These are phyloP conservation scores for Oenanthe melanoleuca DNA, from an alignment of 2,113 vertebrate species.

Conservation along the genomic window DNA sequence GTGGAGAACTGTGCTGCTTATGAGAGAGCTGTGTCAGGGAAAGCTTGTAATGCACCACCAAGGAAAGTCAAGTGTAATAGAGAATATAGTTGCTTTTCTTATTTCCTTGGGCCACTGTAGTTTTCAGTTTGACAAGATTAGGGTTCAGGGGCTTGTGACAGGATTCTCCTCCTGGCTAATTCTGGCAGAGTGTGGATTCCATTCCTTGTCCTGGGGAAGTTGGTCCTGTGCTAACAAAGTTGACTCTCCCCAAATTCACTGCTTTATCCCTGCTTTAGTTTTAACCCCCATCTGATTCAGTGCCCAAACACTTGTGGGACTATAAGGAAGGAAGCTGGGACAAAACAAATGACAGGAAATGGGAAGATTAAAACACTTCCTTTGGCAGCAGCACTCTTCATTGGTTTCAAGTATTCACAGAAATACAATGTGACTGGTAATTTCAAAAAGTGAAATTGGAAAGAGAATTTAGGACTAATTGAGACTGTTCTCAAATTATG, in stretches of 20 bases:
- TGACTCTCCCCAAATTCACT: not conserved
- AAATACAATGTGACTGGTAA: not conserved
- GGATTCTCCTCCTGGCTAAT: not conserved
- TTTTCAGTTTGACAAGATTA: not conserved
- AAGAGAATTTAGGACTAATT: not conserved
- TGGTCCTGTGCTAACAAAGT: accelerated
- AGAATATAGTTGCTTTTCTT: not conserved
- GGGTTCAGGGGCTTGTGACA: not conserved
- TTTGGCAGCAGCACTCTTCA: not conserved
- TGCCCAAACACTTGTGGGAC: not conserved
- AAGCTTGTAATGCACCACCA: not conserved
- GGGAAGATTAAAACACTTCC: not conserved
- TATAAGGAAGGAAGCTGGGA: not conserved
- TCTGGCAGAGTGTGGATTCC: not conserved
- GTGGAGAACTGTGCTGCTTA: not conserved
- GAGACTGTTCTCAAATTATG: not conserved
- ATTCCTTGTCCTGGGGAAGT: not conserved
- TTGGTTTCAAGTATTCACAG: not conserved
- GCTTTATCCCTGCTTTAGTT: not conserved
- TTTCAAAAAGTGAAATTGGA: not conserved
- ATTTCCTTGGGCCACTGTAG: not conserved
- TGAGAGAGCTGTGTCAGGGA: not conserved
- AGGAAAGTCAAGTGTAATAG: not conserved
- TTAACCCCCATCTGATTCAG: not conserved
- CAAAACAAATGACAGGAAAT: not conserved